Conservation (phyloP, 2,113 vertebrate genomes). For the Opisthocomus hoazin region DNA sequence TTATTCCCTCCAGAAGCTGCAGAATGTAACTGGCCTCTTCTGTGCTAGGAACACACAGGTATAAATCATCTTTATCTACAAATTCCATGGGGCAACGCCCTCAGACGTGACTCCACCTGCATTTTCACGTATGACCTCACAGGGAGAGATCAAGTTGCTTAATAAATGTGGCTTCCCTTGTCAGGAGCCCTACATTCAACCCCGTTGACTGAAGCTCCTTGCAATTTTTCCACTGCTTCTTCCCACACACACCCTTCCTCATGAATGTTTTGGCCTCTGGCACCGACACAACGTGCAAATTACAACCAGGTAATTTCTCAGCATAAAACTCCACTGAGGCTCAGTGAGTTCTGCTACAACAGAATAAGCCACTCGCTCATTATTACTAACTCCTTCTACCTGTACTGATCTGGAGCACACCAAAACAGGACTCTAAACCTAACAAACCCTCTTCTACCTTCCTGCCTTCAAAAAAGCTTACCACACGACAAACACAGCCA, state of each 20-base stretch:
- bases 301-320: background rate
- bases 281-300: background rate
- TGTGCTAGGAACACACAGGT: background rate
- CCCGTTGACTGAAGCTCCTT: background rate
- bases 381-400: background rate
- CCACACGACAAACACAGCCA: background rate
- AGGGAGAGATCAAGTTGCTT: background rate
- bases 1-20: background rate
- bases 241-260: background rate
- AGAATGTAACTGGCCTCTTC: slow-evolving; percentile 27
- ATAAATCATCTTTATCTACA: slow-evolving; percentile 8
- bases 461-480: background rate
- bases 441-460: background rate
- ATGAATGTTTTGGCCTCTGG: slow-evolving; percentile 6
- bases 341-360: background rate
- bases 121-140: slow-evolving; percentile 23
- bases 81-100: slow-evolving; percentile 15
- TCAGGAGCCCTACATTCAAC: background rate
- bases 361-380: background rate
- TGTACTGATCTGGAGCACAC: background rate
- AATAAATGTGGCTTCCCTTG: background rate
- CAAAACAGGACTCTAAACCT: background rate
- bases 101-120: slow-evolving; percentile 32
- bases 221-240: slow-evolving; percentile 22
- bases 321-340: background rate